These are phyloP conservation scores for Autographa pulchrina DNA, from an alignment of 2,888 invertebrate species.

Conservation along the genomic window DNA sequence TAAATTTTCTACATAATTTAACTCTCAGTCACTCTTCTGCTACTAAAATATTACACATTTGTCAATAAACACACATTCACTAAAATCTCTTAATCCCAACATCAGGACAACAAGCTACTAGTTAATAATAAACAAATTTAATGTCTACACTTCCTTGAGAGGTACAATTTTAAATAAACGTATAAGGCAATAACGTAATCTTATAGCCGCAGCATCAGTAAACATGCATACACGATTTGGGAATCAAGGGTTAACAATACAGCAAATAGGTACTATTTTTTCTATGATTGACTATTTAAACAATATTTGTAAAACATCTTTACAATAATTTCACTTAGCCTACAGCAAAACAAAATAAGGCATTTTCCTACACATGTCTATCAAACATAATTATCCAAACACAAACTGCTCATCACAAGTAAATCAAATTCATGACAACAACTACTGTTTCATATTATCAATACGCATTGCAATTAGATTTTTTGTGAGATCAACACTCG, in stretches of 20 bases:
- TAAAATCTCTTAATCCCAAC: slow-evolving; percentile 53
- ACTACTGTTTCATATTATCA: slow-evolving; percentile 66
- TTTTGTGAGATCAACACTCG: slow-evolving; percentile 82
- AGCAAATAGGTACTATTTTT: slow-evolving; percentile 65
- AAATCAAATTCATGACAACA: slow-evolving; percentile 71
- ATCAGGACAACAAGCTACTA: slow-evolving; percentile 59
- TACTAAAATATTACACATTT: slow-evolving; percentile 48
- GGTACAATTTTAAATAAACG: slow-evolving; percentile 62
- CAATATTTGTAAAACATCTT: slow-evolving; percentile 74
- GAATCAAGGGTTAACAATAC: slow-evolving; percentile 72
- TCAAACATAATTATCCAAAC: slow-evolving; percentile 74
- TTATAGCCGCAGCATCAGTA: slow-evolving; percentile 59
- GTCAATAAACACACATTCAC: slow-evolving; percentile 45
- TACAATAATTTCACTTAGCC: slow-evolving; percentile 82
- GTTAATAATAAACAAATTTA: slow-evolving; percentile 60
- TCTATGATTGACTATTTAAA: slow-evolving; percentile 72
- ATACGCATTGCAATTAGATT: slow-evolving; percentile 65
- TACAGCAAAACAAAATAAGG: slow-evolving; percentile 88
- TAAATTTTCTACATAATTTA: slow-evolving; percentile 53
- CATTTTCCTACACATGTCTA: slow-evolving; percentile 81
- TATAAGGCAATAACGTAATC: slow-evolving; percentile 69
- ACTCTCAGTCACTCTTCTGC: slow-evolving; percentile 42
- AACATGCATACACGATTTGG: slow-evolving; percentile 69
- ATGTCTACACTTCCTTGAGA: slow-evolving; percentile 80
- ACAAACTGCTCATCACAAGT: slow-evolving; percentile 70